Evolutionary conservation across 2,888 invertebrate species (phyloP).

Genomic region (Blastobasis lacticolella): DNA sequence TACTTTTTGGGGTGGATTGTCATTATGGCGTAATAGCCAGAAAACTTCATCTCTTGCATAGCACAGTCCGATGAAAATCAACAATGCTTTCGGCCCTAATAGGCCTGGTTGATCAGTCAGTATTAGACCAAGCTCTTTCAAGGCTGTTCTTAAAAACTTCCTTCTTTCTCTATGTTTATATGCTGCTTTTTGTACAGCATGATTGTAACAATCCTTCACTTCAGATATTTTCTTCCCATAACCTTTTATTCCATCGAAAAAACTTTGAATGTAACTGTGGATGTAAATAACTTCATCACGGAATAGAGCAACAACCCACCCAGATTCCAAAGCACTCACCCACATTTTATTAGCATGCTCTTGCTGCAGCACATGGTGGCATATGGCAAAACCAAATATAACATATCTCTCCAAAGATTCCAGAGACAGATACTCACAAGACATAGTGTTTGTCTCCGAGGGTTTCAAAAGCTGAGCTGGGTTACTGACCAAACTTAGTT

Average conservation of each 20-base stretch:
- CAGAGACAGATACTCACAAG: constrained; percentile 96
- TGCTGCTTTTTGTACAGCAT: constrained; percentile 92
- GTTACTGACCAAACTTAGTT: constrained; percentile 93
- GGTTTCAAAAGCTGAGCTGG: constrained; percentile 96
- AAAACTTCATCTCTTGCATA: constrained; percentile 97
- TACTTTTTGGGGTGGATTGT: constrained; percentile 93
- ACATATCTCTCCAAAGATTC: constrained; percentile 98
- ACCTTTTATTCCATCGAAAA: constrained; percentile 96
- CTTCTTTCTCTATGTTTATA: constrained; percentile 95
- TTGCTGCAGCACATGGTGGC: constrained; percentile 90
- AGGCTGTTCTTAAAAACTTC: constrained; percentile 94
- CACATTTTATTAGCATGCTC: constrained; percentile 91
- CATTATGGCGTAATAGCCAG: constrained; percentile 97
- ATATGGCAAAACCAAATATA: constrained; percentile 93
- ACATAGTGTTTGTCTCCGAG: constrained; percentile 95
- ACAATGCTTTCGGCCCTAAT: constrained; percentile 96
- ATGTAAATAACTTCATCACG: constrained; percentile 98
- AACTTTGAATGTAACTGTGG: constrained; percentile 93
- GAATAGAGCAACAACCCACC: constrained; percentile 95
- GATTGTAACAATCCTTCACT: constrained; percentile 95
- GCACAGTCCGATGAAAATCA: constrained; percentile 96
- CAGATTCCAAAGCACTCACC: constrained; percentile 92
- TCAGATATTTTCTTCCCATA: constrained; percentile 94
- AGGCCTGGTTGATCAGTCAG: constrained; percentile 98
- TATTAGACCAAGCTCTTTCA: constrained; percentile 95